A percentile compares a stretch with the other conserved stretches of the same genome.
Conservation (phyloP, 1,140 invertebrate species). For the Ceratina australensis region DNA sequence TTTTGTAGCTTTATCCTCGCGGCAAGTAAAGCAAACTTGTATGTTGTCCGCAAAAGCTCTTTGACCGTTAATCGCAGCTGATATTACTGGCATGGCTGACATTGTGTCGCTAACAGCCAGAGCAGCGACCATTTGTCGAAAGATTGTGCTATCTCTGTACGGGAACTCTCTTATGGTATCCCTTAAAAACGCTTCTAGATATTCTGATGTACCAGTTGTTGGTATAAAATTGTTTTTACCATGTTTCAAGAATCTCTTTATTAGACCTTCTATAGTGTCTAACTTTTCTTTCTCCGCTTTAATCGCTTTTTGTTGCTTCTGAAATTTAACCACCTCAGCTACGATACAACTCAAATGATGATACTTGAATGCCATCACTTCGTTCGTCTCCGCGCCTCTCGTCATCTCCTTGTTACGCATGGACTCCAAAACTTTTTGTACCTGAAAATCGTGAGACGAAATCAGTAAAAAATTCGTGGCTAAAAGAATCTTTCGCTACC, state of each 20-base stretch:
- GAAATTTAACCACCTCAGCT: constrained; percentile 85
- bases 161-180: constrained; percentile 93
- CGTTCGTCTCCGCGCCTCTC: constrained; percentile 90
- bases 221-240: constrained; percentile 88
- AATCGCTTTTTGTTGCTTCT: constrained; percentile 81
- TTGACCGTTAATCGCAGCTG: constrained; percentile 93
- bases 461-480: not conserved
- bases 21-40: constrained; percentile 91
- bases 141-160: constrained; percentile 91
- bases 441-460: constrained; percentile 55
- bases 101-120: constrained; percentile 86
- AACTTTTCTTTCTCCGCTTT: constrained; percentile 80
- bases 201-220: constrained; percentile 87
- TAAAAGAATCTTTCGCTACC: not conserved
- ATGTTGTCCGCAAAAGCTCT: constrained; percentile 85
- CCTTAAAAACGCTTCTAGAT: constrained; percentile 90
- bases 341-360: constrained; percentile 91
- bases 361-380: constrained; percentile 95
- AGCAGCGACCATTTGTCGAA: constrained; percentile 90
- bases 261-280: constrained; percentile 86
- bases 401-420: constrained; percentile 95
- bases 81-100: constrained; percentile 87
- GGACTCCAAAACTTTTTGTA: constrained; percentile 88
- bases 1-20: constrained; percentile 92
- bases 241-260: constrained; percentile 88